A percentile compares a stretch with the other conserved stretches of the same genome.
Evolutionary conservation across 2,888 invertebrate species (phyloP).

Genomic region (Cheilosia vernalis): DNA sequence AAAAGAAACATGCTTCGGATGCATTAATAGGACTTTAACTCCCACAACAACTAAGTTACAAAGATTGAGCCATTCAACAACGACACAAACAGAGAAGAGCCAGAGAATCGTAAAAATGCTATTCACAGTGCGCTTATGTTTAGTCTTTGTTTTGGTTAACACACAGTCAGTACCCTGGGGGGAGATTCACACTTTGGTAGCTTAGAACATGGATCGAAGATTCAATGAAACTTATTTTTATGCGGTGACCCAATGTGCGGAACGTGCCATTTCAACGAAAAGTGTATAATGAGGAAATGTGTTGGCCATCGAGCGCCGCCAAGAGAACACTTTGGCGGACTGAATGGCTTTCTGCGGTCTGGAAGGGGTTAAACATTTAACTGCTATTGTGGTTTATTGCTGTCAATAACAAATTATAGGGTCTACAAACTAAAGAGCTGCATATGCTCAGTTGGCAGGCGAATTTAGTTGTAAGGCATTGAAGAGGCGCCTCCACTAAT

Average conservation of each 20-base stretch:
- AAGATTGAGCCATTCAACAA: constrained; percentile 57
- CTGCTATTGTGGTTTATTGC: not conserved
- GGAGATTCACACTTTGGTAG: constrained; percentile 21
- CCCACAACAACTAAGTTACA: constrained; percentile 34
- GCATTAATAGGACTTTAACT: constrained; percentile 56
- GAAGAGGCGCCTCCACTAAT: no score
- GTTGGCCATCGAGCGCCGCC: constrained; percentile 27
- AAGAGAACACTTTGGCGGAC: constrained; percentile 21
- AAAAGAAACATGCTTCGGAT: constrained; percentile 60
- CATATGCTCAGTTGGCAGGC: not conserved
- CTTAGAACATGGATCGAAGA: constrained; percentile 45
- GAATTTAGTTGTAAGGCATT: no score
- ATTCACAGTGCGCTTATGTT: not conserved
- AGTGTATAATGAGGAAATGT: constrained; percentile 63
- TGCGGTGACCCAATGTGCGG: constrained; percentile 55
- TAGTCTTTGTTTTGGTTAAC: constrained; percentile 13
- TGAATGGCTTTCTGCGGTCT: constrained; percentile 7
- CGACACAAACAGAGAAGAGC: not conserved
- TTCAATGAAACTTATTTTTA: constrained; percentile 70
- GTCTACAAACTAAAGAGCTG: not conserved
- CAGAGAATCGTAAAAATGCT: no score
- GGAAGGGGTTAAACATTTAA: constrained; percentile 3
- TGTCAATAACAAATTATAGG: not conserved
- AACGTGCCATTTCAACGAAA: constrained; percentile 61
- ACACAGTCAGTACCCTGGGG: not conserved